These are phyloP conservation scores for Hepsetus odoe DNA, from an alignment of 2,113 vertebrate genomes.

Conservation along the genomic window DNA sequence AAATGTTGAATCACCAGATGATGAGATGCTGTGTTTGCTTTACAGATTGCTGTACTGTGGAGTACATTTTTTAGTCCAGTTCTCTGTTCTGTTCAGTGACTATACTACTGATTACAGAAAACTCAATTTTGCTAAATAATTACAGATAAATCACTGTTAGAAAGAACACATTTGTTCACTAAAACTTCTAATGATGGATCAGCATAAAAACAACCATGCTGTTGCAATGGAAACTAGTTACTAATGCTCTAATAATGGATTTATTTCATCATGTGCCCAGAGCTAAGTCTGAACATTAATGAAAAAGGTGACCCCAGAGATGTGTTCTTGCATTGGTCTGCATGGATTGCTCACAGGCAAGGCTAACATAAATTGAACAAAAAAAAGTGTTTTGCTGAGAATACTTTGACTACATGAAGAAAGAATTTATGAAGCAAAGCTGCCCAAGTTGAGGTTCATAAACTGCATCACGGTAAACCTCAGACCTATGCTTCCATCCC, in stretches of 20 bases:
- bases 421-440: slow-evolving; percentile 58
- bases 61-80: neutral
- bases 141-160: too few species aligned
- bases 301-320: neutral
- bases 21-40: slow-evolving; percentile 56
- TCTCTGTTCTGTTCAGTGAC: neutral
- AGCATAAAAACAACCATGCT: slow-evolving; percentile 14
- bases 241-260: slow-evolving; percentile 12
- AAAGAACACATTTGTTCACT: neutral
- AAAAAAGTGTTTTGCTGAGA: slow-evolving; percentile 46
- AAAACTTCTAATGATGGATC: slow-evolving; percentile 2
- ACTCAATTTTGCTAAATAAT: neutral
- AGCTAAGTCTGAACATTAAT: slow-evolving; percentile 13
- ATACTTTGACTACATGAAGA: slow-evolving; percentile 38
- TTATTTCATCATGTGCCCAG: slow-evolving; percentile 5
- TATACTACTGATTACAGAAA: neutral
- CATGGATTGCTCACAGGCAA: slow-evolving; percentile 28
- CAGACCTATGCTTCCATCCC: slow-evolving; percentile 9
- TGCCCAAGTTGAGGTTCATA: slow-evolving; percentile 46
- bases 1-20: neutral
- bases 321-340: slow-evolving; percentile 43
- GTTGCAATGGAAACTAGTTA: slow-evolving; percentile 15
- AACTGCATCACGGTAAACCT: slow-evolving; percentile 45
- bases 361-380: slow-evolving; percentile 53
- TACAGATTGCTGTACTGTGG: slow-evolving; percentile 2